Evolutionary conservation across 2,113 vertebrate species (phyloP).

Genomic region (Osmerus mordax): DNA sequence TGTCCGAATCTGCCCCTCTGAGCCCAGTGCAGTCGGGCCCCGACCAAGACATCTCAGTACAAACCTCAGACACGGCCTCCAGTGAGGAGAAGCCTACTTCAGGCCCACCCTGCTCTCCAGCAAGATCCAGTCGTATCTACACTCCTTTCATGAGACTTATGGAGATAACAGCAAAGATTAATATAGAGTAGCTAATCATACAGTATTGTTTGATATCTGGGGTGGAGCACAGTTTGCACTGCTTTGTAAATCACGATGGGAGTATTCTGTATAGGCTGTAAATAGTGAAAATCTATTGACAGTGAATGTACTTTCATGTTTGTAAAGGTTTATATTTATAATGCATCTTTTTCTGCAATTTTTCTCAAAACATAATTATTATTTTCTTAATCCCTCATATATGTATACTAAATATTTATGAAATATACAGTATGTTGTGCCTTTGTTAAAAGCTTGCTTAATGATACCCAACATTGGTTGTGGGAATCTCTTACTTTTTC

Average conservation of each 20-base stretch:
- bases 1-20: slow-evolving; percentile 19
- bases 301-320: slow-evolving; percentile 28
- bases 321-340: slow-evolving; percentile 37
- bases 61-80: slow-evolving; percentile 10
- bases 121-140: slow-evolving; percentile 60
- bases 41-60: slow-evolving; percentile 38
- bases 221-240: not conserved
- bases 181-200: slow-evolving; percentile 39
- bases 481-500: slow-evolving; percentile 20
- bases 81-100: slow-evolving; percentile 29
- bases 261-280: slow-evolving; percentile 39
- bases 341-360: slow-evolving; percentile 40
- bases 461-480: slow-evolving; percentile 31
- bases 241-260: not conserved
- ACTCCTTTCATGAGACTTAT: slow-evolving; percentile 86
- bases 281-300: slow-evolving; percentile 53
- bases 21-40: slow-evolving; percentile 27
- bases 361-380: slow-evolving; percentile 42
- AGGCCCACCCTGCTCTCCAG: not conserved
- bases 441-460: slow-evolving; percentile 41
- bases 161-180: slow-evolving; percentile 75
- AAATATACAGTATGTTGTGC: slow-evolving; percentile 38
- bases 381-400: slow-evolving; percentile 48
- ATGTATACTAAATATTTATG: slow-evolving; percentile 61
- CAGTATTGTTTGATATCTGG: not conserved